A percentile compares a stretch with the other conserved stretches of the same genome.
Evolutionary conservation across 2,888 invertebrate species (phyloP).

Genomic region (Gibbula magus): DNA sequence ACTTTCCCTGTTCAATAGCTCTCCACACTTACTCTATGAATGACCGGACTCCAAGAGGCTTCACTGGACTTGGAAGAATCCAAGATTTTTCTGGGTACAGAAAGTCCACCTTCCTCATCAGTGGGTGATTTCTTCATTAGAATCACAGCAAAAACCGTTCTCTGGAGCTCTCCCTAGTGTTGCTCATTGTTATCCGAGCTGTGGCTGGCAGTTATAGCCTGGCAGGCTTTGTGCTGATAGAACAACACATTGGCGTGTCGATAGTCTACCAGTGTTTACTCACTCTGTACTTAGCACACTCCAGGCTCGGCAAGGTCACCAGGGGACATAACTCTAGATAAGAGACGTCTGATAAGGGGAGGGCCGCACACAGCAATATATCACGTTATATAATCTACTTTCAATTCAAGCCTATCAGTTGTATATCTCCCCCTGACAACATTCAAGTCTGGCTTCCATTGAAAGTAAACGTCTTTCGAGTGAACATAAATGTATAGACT

Average conservation of each 20-base stretch:
- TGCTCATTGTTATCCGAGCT: no score
- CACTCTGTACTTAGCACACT: background rate
- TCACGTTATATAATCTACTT: no score
- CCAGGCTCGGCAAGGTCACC: slow-evolving; percentile 14
- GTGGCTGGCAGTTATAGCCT: no score
- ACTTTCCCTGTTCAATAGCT: no score
- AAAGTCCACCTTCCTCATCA: slow-evolving; percentile 23
- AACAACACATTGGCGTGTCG: background rate
- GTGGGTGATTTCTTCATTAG: no score
- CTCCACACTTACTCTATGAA: background rate
- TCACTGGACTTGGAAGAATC: slow-evolving; percentile 19
- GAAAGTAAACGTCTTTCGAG: no score
- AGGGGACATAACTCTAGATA: slow-evolving; percentile 12
- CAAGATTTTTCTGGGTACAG: slow-evolving; percentile 26
- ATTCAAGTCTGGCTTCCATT: no score
- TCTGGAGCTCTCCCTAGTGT: no score
- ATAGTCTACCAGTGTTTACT: slow-evolving; percentile 1
- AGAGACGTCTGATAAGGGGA: background rate
- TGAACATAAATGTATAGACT: no score
- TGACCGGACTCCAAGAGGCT: background rate
- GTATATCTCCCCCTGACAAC: no score
- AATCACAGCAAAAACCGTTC: no score
- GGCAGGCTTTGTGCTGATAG: background rate
- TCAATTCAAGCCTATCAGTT: no score
- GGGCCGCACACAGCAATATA: background rate